These are phyloP conservation scores for Acanthococcus lagerstroemiae DNA, from an alignment of 2,888 invertebrate species.

Conservation along the genomic window DNA sequence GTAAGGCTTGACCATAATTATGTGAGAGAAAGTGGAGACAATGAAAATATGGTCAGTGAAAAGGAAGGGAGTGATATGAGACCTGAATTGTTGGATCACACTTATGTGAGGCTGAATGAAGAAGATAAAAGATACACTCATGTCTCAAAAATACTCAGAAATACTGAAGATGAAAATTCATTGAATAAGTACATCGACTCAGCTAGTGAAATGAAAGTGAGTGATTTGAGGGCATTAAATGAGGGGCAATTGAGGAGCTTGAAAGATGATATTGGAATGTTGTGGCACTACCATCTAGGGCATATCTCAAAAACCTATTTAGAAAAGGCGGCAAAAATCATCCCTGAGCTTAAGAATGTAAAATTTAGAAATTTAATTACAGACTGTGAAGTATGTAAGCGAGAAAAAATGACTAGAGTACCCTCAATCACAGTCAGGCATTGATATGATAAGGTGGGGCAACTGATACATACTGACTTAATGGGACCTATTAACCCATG, in stretches of 20 bases:
- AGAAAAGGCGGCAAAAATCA: background rate
- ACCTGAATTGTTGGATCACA: too few species aligned
- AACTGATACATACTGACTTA: background rate
- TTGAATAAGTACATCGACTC: background rate
- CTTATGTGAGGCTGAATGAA: background rate
- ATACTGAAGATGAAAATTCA: background rate
- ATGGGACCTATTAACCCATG: background rate
- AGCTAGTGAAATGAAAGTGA: background rate
- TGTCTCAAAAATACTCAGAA: background rate
- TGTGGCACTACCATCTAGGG: background rate
- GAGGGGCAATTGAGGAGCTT: background rate
- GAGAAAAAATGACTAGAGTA: background rate
- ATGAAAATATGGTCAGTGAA: too few species aligned
- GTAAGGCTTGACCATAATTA: too few species aligned
- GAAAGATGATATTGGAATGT: background rate
- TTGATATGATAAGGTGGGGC: background rate
- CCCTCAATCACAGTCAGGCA: background rate
- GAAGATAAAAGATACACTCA: background rate
- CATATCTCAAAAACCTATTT: background rate
- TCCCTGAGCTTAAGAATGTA: too few species aligned
- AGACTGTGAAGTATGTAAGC: background rate
- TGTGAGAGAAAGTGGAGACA: too few species aligned
- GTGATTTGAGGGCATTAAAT: background rate
- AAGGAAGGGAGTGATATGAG: background rate
- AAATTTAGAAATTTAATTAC: background rate